phyloP scores from a whole-genome alignment of 2,113 vertebrate genomes.

The Ctenomys sociabilis region DNA sequence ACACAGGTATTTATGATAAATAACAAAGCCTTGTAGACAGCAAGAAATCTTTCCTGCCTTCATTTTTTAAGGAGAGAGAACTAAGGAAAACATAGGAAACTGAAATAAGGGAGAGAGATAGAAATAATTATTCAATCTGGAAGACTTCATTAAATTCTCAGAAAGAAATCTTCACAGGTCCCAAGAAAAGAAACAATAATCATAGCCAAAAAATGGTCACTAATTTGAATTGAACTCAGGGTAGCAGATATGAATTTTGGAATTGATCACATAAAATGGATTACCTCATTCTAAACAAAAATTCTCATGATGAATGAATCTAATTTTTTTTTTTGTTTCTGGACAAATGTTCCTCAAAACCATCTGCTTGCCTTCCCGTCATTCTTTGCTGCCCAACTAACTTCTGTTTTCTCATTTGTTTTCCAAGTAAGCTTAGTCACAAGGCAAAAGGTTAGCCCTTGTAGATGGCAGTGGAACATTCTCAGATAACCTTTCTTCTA shows the following conservation, averaged over 20 bases:
- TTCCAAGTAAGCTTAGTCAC: slow-evolving; percentile 59
- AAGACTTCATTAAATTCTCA: neutral
- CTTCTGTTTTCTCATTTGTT: slow-evolving; percentile 72
- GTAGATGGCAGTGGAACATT: neutral
- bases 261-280: neutral
- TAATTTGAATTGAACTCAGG: slow-evolving; percentile 30
- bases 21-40: neutral
- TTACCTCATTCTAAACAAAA: slow-evolving; percentile 37
- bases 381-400: slow-evolving; percentile 61
- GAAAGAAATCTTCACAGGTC: neutral
- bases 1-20: neutral
- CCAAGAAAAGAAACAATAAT: neutral
- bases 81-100: neutral
- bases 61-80: neutral
- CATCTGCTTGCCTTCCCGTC: slow-evolving; percentile 72
- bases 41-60: neutral
- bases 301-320: slow-evolving; percentile 58
- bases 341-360: slow-evolving; percentile 69
- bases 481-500: slow-evolving; percentile 23
- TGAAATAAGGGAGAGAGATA: neutral
- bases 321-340: slow-evolving; percentile 69
- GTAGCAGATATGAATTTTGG: neutral
- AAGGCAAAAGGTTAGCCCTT: slow-evolving; percentile 53
- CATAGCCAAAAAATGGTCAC: neutral
- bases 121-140: neutral